phyloP scores from a whole-genome alignment of 2,797 vertebrate genomes.

The Micrastur ruficollis region DNA sequence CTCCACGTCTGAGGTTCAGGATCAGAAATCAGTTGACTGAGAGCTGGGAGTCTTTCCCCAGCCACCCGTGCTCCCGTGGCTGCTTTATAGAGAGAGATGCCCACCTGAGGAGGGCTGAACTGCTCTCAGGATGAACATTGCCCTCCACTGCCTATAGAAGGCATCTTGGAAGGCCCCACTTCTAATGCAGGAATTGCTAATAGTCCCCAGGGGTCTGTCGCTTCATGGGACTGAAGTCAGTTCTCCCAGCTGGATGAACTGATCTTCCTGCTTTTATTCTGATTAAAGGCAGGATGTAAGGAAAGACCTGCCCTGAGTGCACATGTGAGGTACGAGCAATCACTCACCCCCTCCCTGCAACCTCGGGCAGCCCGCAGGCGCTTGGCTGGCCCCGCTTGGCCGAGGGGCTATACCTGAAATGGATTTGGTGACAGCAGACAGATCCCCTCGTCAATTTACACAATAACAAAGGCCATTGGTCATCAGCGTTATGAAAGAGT shows the following conservation, averaged over 20 bases:
- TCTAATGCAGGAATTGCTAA: neutral
- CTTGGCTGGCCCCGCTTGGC: neutral
- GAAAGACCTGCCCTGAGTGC: neutral
- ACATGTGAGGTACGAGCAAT: neutral
- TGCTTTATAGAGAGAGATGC: neutral
- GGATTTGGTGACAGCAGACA: neutral
- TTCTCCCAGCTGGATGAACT: neutral
- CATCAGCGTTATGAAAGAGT: neutral
- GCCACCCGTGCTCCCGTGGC: neutral
- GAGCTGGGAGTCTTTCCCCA: neutral
- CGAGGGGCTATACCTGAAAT: neutral
- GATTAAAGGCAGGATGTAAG: neutral
- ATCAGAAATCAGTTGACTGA: neutral
- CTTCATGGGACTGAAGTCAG: neutral
- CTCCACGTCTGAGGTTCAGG: neutral
- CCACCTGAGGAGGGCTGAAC: neutral
- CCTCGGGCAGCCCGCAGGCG: neutral
- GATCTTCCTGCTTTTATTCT: neutral
- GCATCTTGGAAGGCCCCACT: neutral
- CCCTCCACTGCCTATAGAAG: neutral
- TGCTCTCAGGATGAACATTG: neutral
- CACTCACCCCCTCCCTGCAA: neutral
- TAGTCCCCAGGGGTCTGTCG: neutral
- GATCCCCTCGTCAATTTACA: constrained; percentile 4
- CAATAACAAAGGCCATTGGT: neutral